Evolutionary conservation across 1,140 invertebrate species (phyloP).

Genomic region (Drosophila paulistorum): DNA sequence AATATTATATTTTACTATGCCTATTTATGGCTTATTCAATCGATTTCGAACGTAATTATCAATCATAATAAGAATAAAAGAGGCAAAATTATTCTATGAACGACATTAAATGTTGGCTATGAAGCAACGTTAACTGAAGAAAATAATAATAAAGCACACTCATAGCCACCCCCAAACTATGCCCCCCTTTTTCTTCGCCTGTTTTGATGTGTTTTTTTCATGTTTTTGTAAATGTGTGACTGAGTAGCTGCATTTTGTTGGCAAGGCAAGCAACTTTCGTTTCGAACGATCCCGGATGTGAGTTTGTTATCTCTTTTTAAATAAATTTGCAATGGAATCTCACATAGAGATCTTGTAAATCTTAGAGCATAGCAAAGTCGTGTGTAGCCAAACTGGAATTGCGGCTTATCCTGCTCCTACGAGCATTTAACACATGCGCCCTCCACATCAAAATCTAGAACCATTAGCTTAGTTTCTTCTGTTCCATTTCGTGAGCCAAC

Average conservation of each 20-base stretch:
- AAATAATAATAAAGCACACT: conserved; percentile 56
- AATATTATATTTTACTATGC: conserved; percentile 25
- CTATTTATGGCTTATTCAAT: conserved; percentile 30
- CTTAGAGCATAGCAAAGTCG: conserved; percentile 13
- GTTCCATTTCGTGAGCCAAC: conserved; percentile 99
- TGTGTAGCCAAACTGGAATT: conserved; percentile 24
- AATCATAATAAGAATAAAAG: conserved; percentile 62
- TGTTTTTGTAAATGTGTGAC: conserved; percentile 39
- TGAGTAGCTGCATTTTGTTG: conserved; percentile 68
- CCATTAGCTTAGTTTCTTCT: conserved; percentile 99
- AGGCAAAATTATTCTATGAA: conserved; percentile 70
- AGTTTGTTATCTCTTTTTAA: conserved; percentile 27
- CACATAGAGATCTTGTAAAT: conserved; percentile 45
- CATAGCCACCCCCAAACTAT: conserved; percentile 60
- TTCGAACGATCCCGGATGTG: conserved; percentile 38
- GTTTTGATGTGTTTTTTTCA: conserved; percentile 29
- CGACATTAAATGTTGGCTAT: conserved; percentile 79
- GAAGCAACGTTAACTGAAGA: conserved; percentile 68
- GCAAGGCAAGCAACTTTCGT: conserved; percentile 73
- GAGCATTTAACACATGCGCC: conserved; percentile 85
- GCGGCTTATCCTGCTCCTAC: conserved; percentile 61
- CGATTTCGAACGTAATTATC: conserved; percentile 41
- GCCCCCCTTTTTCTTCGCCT: not conserved
- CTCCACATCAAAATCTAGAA: conserved; percentile 98
- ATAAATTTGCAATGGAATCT: conserved; percentile 56